Evolutionary conservation across 2,113 vertebrate genomes (phyloP), one percentile per base, ranked within the genome.

Genomic region (Tinamus guttatus): DNA sequence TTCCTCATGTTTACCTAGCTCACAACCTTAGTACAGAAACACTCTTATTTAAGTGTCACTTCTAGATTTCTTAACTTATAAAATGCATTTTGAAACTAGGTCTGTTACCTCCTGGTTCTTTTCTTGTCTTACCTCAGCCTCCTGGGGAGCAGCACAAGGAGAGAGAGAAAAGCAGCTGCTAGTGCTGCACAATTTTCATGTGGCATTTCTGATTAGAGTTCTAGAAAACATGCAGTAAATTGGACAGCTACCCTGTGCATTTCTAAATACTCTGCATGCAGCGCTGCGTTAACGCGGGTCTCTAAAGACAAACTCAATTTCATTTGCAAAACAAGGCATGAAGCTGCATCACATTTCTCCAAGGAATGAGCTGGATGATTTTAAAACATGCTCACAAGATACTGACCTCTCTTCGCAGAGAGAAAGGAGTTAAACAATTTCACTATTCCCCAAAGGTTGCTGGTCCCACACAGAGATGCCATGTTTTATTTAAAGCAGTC

Each of bases 401-500:
- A 89, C 21, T 81, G 51, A 79, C 52, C 49, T 92, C 43, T 88
- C 85, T 81, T 96, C 83, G 89, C 64, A 90, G 49, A 95, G 32
- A 74, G 85, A 92, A 97, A 94, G 60, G 96, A 97, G 97, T 98
- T 98, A 98, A 98, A 95, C 13, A 86, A 40, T 83, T 93, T 91
- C 81, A 92, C 95, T 95, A 97, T 86, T 97, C 97, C 87, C 97
- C 3, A 2, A 88, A 90, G 93, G 92, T 74, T 92, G 62, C 87
- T 90, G 88, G 91, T 94, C 83, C 92, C 96, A 97, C 10, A 17
- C 96, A 97, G 83, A 94, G 94, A 91, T 97, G 96, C 97, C 97
- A 98, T 98, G 97, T 98, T 98, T 98, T 98, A 98, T 98, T 98
- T 98, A 98, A 98, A 98, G 97, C 96, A 97, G 92, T 96, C 95